phyloP scores from a whole-genome alignment of 2,888 invertebrate genomes.

The Alsophila aescularia region DNA sequence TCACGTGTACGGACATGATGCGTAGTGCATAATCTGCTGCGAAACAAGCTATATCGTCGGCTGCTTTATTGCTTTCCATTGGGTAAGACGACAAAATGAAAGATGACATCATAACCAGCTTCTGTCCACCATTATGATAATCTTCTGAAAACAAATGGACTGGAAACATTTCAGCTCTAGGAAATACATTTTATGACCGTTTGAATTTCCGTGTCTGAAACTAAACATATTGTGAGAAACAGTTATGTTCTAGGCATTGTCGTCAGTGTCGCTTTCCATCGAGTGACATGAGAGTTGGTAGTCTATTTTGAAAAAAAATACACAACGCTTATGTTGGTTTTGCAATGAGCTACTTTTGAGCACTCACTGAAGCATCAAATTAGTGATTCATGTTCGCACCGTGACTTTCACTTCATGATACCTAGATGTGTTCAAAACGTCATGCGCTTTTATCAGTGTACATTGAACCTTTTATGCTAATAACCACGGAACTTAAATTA shows the following conservation, averaged over 20 bases:
- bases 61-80: not conserved
- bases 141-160: conserved; percentile 8
- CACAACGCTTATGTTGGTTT: conserved; percentile 15
- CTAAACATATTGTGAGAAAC: conserved; percentile 6
- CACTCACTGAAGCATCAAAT: conserved; percentile 27
- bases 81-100: conserved; percentile 1
- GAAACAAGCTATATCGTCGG: not conserved
- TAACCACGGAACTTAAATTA: too few species aligned
- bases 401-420: conserved; percentile 22
- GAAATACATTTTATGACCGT: conserved; percentile 5
- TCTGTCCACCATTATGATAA: conserved; percentile 6
- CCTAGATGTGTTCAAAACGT: conserved; percentile 7
- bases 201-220: conserved; percentile 7
- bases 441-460: not conserved
- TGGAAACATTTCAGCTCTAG: conserved; percentile 7
- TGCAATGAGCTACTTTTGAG: conserved; percentile 24
- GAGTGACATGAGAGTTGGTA: not conserved
- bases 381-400: conserved; percentile 13
- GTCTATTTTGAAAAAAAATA: conserved; percentile 13
- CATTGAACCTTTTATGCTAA: too few species aligned
- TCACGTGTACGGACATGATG: too few species aligned
- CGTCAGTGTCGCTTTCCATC: conserved; percentile 14
- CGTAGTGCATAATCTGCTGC: not conserved
- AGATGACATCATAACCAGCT: conserved; percentile 10
- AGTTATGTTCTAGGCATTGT: conserved; percentile 17